Base-by-base conservation (phyloP, 2,797 vertebrate genomes). In the Alosa sapidissima region DNA sequence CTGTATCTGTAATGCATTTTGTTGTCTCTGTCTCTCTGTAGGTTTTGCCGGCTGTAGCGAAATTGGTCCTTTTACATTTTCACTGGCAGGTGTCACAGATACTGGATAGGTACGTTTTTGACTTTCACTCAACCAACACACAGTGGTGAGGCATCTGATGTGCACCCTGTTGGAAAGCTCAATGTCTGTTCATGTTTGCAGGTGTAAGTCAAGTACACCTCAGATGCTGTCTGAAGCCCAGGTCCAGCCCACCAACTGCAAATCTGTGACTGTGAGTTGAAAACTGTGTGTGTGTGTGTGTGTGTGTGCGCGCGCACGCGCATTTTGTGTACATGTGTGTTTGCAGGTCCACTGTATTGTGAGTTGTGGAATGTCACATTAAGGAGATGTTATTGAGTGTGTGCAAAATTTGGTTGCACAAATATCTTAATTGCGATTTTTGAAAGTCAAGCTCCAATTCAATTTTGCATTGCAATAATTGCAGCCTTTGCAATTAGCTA, bases 21-120 rank as follows among this genome's bases (percentile, higher is more conserved):
- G 8, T 51, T n/a, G 13, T 54, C 10, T 85, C 68, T 52, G 51
- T 83, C 72, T 90, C 88, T 88, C 89, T 91, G 82, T 88, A 99
- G 98, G 97, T 99, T 89, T 96, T 97, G 87, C 98, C 98, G 90
- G 96, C 98, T 81, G 97, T 99, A 94, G 98, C 98, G 91, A 99
- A 99, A 93, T 95, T 99, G 95, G 96, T 99, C 93, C 96, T 99
- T 94, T 97, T 98, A 95, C 98, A 98, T 95, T 97, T 99, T 95
- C 97, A 99, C 94, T 99, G 98, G 98, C 98, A 98, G 94, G 94
- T 99, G 93, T 94, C 97, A 92, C 97, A 98, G 91, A 98, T 99
- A 93, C 90, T 98, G 94, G 98, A 99, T 94, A 97, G 98, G 98
- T 99, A 96, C 96, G 48, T 8, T 5, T 55, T n/a, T 49, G 52